Base-by-base conservation (phyloP, 1,140 invertebrate genomes). In the Tetraneura akinire region DNA sequence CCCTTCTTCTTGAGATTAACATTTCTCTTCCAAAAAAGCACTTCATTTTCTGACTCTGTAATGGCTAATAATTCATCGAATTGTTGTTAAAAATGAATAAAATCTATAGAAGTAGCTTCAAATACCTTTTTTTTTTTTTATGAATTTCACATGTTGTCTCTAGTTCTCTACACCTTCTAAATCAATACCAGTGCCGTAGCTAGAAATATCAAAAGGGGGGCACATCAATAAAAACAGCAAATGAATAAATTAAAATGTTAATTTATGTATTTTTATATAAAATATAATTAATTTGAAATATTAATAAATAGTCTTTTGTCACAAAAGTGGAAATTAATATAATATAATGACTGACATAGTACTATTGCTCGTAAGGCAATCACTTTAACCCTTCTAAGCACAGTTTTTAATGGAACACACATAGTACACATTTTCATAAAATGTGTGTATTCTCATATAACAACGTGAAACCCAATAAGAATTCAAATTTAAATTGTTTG, bases 391-490 rank as follows among this genome's bases (percentile, higher is more conserved):
- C 62, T 66, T 42, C 32, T 16, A 0, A 8, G 16, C n/a, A 66
- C 32, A 45, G 9, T 66, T 66, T 66, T 42, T 13, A 66, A 13
- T n/a, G 62, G 62, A 10, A n/a, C 23, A n/a, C 23, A 60, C 26
- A 26, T 14, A 66, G 29, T 42, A 4, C 62, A 66, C 6, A 37
- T 37, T 66, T 66, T 66, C 42, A 66, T 37, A 21, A 66, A 66
- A 66, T 66, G 32, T 18, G 62, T 37, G 3, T 37, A 37, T 37
- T 37, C 32, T 37, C 32, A 42, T 21, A 13, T 42, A 66, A 66
- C 32, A 66, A 37, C n/a, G 8, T 6, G 32, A 32, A n/a, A 66
- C 29, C 10, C 11, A 66, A 13, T 66, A 16, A 21, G 32, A 66
- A 66, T 45, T 45, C 18, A 1, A 1, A 13, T 37, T 16, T n/a